Base-by-base conservation (phyloP, 2,888 invertebrate species). In the Zele albiditarsus region DNA sequence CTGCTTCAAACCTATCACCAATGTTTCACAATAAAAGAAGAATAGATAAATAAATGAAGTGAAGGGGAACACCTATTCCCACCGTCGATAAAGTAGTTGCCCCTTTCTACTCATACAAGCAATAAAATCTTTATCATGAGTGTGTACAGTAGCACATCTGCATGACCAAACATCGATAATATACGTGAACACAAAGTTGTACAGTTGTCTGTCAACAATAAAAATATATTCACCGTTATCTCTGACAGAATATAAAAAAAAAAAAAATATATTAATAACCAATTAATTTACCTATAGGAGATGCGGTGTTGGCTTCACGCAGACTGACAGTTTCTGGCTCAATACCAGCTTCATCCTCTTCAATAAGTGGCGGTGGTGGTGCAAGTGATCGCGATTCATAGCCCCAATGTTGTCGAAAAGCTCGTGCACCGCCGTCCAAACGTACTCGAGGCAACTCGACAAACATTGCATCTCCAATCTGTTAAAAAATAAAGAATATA, bases 341-440 rank as follows among this genome's bases (percentile, higher is more conserved):
- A 77, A 92, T 91, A 74, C 91, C 92, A 77, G 92, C 92, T 42
- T 92, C 91, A 81, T 93, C 93, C 87, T 94, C 94, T 84, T 93
- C 93, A 68, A 93, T 92, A 78, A 93, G 92, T 28, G 93, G 93
- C 0, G 94, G 93, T 42, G 92, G 92, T 10, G 93, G 93, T 33
- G 92, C 92, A 89, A 93, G 91, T 82, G 92, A 91, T 57, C 92
- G 90, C 77, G 92, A 89, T 73, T 92, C 92, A 84, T 92, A 92
- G 27, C 93, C 91, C 94, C 94, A 89, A 86, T 92, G 88, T 88
- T 92, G 86, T 82, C 93, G 88, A 89, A 92, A 92, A 77, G 91
- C 91, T 76, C 91, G 91, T 62, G 92, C 91, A 0, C 94, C 94
- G 28, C 93, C 93, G 87, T 95, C 95, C 79, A 95, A 89, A 71